A percentile compares a stretch with the other conserved stretches of the same genome.
These are phyloP conservation scores for Xestia xanthographa DNA, from an alignment of 2,888 invertebrate species.

Conservation along the genomic window DNA sequence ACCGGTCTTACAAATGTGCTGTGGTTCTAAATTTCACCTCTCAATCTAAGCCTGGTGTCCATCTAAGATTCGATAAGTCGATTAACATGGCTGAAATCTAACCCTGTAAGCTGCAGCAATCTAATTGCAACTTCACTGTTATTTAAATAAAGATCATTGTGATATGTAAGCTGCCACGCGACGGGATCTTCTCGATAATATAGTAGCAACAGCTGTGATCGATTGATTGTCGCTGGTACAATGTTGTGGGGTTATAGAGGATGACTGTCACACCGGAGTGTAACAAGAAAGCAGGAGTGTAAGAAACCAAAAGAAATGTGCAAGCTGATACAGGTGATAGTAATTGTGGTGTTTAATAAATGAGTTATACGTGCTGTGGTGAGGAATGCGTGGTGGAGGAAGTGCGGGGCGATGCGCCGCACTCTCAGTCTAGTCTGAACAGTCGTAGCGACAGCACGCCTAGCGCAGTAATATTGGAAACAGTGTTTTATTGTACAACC, in stretches of 20 bases:
- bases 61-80: slow-evolving; percentile 23
- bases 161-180: slow-evolving; percentile 9
- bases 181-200: slow-evolving; percentile 46
- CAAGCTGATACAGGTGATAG: too few species aligned
- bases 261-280: slow-evolving; percentile 45
- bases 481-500: too few species aligned
- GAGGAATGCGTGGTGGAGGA: too few species aligned
- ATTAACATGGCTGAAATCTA: slow-evolving; percentile 17
- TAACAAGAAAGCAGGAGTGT: not conserved
- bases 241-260: slow-evolving; percentile 32
- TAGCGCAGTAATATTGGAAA: too few species aligned
- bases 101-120: not conserved
- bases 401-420: too few species aligned
- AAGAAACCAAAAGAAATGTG: not conserved
- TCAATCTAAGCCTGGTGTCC: too few species aligned
- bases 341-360: too few species aligned
- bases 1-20: too few species aligned
- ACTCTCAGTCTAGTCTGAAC: too few species aligned
- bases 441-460: too few species aligned
- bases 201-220: slow-evolving; percentile 54
- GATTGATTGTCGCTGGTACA: slow-evolving; percentile 47
- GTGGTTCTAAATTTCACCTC: too few species aligned
- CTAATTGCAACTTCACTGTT: not conserved
- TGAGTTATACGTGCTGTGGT: too few species aligned
- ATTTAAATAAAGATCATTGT: not conserved